Conservation (phyloP, 23 tunicate genomes). For the Trididemnum nubilum region DNA sequence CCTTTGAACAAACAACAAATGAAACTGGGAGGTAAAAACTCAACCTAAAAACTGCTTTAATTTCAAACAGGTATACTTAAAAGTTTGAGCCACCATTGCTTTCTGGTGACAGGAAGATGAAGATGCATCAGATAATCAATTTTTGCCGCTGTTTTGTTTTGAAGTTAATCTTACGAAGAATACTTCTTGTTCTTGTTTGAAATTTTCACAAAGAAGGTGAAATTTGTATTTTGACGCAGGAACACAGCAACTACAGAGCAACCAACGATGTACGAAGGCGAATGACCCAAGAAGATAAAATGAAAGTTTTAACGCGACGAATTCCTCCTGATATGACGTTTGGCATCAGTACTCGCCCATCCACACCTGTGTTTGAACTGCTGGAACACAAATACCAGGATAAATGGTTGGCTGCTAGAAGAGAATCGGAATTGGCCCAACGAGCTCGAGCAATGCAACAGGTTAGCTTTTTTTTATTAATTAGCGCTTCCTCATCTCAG, state of each 20-base stretch:
- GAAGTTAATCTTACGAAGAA: no score
- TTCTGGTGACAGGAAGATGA: no score
- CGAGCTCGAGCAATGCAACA: slow-evolving; percentile 69
- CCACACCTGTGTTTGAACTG: slow-evolving; percentile 89
- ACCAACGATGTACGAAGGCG: slow-evolving; percentile 81
- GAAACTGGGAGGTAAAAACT: no score
- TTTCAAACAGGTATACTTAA: no score
- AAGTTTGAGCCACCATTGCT: no score
- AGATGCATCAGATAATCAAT: no score
- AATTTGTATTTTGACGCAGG: slow-evolving; percentile 43
- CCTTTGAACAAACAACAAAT: no score
- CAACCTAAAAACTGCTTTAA: no score
- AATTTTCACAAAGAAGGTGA: no score
- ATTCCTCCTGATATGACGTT: slow-evolving; percentile 91
- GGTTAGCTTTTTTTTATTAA: slow-evolving; percentile 20
- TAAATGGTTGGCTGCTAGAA: slow-evolving; percentile 69
- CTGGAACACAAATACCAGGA: slow-evolving; percentile 94
- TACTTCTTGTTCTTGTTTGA: no score
- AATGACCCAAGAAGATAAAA: slow-evolving; percentile 75
- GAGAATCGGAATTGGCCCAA: slow-evolving; percentile 75
- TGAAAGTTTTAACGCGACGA: slow-evolving; percentile 68
- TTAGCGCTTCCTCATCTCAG: no score
- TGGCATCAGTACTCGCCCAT: slow-evolving; percentile 95
- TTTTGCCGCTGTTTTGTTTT: no score
- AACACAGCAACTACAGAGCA: slow-evolving; percentile 78